Base-by-base conservation (phyloP, 2,797 vertebrate genomes). In the Molossus molossus region DNA sequence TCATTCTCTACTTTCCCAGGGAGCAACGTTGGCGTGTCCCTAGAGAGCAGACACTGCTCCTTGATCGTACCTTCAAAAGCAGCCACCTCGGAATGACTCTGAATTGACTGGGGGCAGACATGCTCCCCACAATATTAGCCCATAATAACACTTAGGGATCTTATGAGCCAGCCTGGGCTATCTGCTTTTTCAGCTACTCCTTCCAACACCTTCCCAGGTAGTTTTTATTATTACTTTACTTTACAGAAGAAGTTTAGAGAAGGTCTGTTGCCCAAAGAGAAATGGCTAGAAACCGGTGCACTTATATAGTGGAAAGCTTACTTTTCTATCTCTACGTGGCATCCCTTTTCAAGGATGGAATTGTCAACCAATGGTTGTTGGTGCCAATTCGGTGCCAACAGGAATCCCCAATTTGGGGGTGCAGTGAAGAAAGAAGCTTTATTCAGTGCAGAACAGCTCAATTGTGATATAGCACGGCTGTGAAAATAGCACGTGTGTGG, bases 1-100 rank as follows among this genome's bases (percentile, higher is more conserved):
- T 76, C 79, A 12, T 20, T 57, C 72, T 94, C 87, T 87, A n/a
- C 72, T 17, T 62, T 81, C 81, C 60, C 70, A 9, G 69, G 72
- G 33, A 62, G 64, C 21, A 92, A 79, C 4, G 13, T 64, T 29
- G 25, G 8, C 9, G 37, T 6, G 10, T 75, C 60, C 3, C 33
- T 9, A 70, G 85, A 83, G 50, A 40, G 40, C 8, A 88, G 67
- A 18, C 7, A 1, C 58, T 69, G 33, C 21, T 33, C 45, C 29
- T 55, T 18, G 20, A 33, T 27, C 17, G 0, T 3, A 3, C 14
- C 9, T 29, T 83, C 75, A 3, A 23, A 72, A 8, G 72, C 0
- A 37, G 12, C 45, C 33, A 23, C n/a, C 10, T 37, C 0, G n/a
- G 48, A 25, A 9, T 18, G 33, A 37, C 12, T 72, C 37, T 4